Evolutionary conservation across 2,113 vertebrate species (phyloP), one percentile per base, ranked within the genome.

Genomic region (Danionella cerebrum): DNA sequence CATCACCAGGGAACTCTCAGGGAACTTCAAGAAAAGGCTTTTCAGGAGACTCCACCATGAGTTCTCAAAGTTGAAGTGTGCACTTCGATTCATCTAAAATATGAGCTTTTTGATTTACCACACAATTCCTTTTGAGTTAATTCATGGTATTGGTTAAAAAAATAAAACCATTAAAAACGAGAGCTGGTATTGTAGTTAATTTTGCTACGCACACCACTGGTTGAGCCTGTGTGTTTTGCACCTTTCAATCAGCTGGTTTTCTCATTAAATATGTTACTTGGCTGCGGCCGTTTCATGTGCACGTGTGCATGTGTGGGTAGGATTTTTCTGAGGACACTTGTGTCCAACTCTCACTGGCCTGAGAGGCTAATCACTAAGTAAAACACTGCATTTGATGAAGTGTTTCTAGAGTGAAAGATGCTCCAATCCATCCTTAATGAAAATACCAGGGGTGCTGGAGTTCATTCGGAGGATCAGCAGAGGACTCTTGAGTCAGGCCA

Each of bases 301-400:
- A 48, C 93, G 89, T 73, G 63, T 63, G 54, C 14, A 47, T 59
- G 44, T 54, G 50, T 53, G 27, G 10, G 18, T 24, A 87, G 89
- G 91, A 65, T 76, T 76, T 91, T 88, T 90, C 86, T 83, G 85
- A 89, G 90, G 89, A 80, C 85, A 84, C 83, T 71, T 64, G 19
- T 80, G 79, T 80, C 81, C 78, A 90, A 90, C 90, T 90, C 89
- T 94, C 90, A 92, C 87, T 91, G 91, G 90, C 90, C 89, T 86
- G 88, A 90, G 74, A 89, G 89, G 89, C 91, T 98, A 97, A 98
- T 97, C 95, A 93, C 94, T 94, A 96, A 98, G 96, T 95, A 98
- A 97, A 98, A 98, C 93, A 98, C 93, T 96, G 91, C 91, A 96
- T 95, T 93, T 95, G 94, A 97, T 98, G 94, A 97, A 96, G 94